A percentile compares a stretch with the other conserved stretches of the same genome.
Conservation (phyloP, 2,888 invertebrate genomes). For the Eristalis tenax region DNA sequence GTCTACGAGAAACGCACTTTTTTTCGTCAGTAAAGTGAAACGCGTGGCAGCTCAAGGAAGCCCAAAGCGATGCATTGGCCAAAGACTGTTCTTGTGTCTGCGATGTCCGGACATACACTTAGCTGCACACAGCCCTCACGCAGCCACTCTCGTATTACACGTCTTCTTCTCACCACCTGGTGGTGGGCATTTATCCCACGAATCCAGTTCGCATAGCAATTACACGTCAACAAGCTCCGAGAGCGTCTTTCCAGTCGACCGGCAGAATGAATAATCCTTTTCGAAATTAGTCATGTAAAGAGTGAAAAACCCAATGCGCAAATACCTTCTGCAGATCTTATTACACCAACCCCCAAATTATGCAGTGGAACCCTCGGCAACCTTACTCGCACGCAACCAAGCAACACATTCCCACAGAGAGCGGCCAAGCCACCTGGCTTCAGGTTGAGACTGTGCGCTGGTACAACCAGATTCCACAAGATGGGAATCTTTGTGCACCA, state of each 20-base stretch:
- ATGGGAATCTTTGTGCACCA: slow-evolving; percentile 28
- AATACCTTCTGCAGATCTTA: slow-evolving; percentile 27
- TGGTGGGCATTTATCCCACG: background rate
- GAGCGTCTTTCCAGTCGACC: background rate
- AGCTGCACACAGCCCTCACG: too few species aligned
- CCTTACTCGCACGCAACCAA: slow-evolving; percentile 8
- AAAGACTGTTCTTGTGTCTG: too few species aligned
- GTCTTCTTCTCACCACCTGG: too few species aligned
- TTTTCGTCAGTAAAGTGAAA: too few species aligned
- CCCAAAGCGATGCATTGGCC: too few species aligned
- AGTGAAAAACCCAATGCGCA: slow-evolving; percentile 29
- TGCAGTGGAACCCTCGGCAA: background rate
- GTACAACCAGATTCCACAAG: background rate
- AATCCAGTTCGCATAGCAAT: background rate
- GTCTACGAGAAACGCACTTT: too few species aligned
- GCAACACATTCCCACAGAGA: slow-evolving; percentile 37
- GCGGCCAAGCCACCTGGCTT: slow-evolving; percentile 47
- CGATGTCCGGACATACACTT: too few species aligned
- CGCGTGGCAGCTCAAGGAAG: too few species aligned
- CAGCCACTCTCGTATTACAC: too few species aligned
- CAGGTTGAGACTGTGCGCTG: background rate
- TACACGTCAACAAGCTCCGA: background rate
- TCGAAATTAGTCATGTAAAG: slow-evolving; percentile 31
- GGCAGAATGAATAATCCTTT: background rate
- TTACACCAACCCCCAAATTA: slow-evolving; percentile 47